Evolutionary conservation across 2,888 invertebrate genomes (phyloP).

Genomic region (Parascotia fuliginaria): DNA sequence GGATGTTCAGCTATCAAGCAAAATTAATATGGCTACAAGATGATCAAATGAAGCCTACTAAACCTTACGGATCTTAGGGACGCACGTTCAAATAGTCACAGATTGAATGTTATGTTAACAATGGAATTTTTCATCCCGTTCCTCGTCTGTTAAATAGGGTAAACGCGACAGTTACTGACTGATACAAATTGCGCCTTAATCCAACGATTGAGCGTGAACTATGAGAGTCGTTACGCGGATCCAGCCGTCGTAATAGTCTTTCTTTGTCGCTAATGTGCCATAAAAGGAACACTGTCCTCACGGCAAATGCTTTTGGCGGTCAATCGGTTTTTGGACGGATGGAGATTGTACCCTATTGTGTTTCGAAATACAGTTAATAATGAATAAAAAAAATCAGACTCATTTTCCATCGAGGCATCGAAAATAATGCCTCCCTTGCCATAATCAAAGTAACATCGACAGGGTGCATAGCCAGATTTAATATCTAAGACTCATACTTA

Average conservation of each 20-base stretch:
- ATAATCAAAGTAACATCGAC: no score
- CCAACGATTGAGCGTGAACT: conserved; percentile 79
- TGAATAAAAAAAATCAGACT: no score
- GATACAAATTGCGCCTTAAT: conserved; percentile 75
- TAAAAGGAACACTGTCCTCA: conserved; percentile 62
- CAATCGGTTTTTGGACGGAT: conserved; percentile 54
- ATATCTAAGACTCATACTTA: no score
- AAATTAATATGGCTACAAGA: no score
- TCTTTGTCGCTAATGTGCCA: conserved; percentile 76
- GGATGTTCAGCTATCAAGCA: no score
- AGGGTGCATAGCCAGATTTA: no score
- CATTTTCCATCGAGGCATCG: no score
- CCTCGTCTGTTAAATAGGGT: conserved; percentile 62
- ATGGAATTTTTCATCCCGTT: conserved; percentile 53
- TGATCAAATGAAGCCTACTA: no score
- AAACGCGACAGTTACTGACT: conserved; percentile 66
- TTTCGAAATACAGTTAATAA: no score
- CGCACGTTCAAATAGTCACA: conserved; percentile 30
- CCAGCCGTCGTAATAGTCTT: conserved; percentile 69
- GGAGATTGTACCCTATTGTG: conserved; percentile 23
- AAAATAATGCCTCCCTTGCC: no score
- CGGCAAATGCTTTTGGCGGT: conserved; percentile 53
- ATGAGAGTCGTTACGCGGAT: conserved; percentile 72
- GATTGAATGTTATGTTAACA: conserved; percentile 57
- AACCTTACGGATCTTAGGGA: background rate